Evolutionary conservation across 2,888 invertebrate species (phyloP).

Genomic region (Lasioglossum zephyrum): DNA sequence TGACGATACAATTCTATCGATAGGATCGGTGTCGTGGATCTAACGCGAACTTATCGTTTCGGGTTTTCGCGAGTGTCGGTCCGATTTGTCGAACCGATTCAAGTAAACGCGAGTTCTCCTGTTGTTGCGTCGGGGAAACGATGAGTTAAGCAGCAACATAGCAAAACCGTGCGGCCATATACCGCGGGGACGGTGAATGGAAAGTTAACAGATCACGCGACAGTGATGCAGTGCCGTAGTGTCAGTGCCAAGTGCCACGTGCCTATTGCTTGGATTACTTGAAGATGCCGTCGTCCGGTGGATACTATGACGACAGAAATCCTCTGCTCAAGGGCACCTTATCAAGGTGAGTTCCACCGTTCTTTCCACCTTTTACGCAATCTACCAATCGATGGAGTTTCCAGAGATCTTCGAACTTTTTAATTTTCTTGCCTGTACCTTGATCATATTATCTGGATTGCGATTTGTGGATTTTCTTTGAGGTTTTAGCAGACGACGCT

Average conservation of each 20-base stretch:
- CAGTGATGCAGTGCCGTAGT: conserved; percentile 83
- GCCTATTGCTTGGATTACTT: conserved; percentile 83
- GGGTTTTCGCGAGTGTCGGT: conserved; percentile 38
- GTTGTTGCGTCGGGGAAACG: conserved; percentile 31
- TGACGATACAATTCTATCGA: conserved; percentile 18
- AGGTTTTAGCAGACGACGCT: neutral
- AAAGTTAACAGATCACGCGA: conserved; percentile 79
- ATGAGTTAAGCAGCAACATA: conserved; percentile 47
- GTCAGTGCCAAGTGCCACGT: conserved; percentile 82
- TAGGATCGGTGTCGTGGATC: conserved; percentile 21
- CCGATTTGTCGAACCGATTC: neutral
- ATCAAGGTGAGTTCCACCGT: conserved; percentile 84
- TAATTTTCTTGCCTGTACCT: neutral
- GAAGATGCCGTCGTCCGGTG: conserved; percentile 84
- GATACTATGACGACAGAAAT: conserved; percentile 86
- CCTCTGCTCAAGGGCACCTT: conserved; percentile 87
- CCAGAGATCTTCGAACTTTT: neutral
- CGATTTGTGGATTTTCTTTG: neutral
- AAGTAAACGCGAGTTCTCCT: conserved; percentile 20
- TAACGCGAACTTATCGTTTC: conserved; percentile 33
- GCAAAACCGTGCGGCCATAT: conserved; percentile 50
- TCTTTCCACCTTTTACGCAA: neutral
- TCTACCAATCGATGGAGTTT: neutral
- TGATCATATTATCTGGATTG: neutral
- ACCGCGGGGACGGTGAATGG: conserved; percentile 74